A percentile compares a stretch with the other conserved stretches of the same genome.
These are phyloP conservation scores for Acanthiza pusilla DNA, from an alignment of 2,797 vertebrate species.

Conservation along the genomic window DNA sequence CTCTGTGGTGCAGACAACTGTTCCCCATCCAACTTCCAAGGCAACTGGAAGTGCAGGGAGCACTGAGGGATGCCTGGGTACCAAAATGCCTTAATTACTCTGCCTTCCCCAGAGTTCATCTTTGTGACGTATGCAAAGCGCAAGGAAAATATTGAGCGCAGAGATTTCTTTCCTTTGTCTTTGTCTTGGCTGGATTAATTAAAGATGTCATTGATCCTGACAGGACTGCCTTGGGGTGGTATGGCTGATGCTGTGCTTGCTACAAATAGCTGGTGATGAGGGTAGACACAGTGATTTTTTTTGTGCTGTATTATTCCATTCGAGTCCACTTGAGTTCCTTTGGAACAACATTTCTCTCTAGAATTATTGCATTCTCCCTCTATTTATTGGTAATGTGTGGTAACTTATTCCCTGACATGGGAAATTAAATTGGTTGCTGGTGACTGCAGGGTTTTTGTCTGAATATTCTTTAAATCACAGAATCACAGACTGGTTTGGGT, in stretches of 20 bases:
- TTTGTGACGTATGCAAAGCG: fast-evolving
- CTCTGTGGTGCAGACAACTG: background rate
- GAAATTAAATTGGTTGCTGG: background rate
- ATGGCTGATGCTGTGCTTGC: background rate
- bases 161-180: background rate
- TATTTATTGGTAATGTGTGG: background rate
- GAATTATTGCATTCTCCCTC: background rate
- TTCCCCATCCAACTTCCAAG: background rate
- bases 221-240: conserved; percentile 12
- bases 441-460: background rate
- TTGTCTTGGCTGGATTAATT: conserved; percentile 27
- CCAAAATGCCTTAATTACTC: background rate
- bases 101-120: background rate
- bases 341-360: background rate
- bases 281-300: background rate
- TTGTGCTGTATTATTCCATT: conserved; percentile 23
- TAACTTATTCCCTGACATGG: background rate
- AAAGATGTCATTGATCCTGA: conserved; percentile 20
- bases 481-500: background rate
- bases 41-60: background rate
- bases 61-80: background rate
- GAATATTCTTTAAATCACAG: background rate
- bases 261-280: conserved; percentile 1
- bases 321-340: background rate
- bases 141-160: background rate